These are phyloP conservation scores for Sciurus carolinensis DNA, from an alignment of 2,797 vertebrate genomes.

Conservation along the genomic window DNA sequence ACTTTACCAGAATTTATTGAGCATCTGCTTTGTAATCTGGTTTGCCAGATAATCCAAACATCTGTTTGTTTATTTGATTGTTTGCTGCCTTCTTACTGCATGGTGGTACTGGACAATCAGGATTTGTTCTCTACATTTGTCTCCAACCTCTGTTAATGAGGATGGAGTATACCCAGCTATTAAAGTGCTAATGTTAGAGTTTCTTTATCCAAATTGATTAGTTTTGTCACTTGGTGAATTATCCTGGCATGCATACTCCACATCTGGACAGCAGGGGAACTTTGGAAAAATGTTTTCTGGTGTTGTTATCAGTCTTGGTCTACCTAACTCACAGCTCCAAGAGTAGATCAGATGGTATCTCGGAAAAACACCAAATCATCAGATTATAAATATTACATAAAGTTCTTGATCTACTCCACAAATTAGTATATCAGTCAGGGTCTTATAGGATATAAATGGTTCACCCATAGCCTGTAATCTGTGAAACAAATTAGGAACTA, in stretches of 20 bases:
- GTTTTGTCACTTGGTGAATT: neutral
- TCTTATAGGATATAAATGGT: neutral
- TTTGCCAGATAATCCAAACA: conserved; percentile 32
- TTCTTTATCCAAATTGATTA: conserved; percentile 43
- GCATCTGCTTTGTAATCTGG: conserved; percentile 58
- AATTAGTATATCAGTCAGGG: neutral
- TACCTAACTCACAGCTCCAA: neutral
- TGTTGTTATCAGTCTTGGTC: neutral
- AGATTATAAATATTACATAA: neutral
- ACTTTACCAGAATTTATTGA: conserved; percentile 54
- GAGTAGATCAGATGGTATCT: neutral
- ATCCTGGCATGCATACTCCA: neutral
- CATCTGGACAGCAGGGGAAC: neutral
- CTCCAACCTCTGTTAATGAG: conserved; percentile 14
- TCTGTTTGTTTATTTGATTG: neutral
- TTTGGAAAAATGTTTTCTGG: neutral
- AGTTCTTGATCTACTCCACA: neutral
- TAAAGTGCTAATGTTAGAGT: neutral
- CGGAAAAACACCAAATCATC: conserved; percentile 25
- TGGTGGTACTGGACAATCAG: neutral
- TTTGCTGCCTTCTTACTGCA: neutral
- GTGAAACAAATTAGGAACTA: neutral
- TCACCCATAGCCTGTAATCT: neutral
- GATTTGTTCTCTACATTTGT: neutral
- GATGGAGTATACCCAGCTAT: neutral